A percentile compares a stretch with the other conserved stretches of the same genome.
Conservation (phyloP, 2,888 invertebrate species). For the Tetrapedia diversipes region DNA sequence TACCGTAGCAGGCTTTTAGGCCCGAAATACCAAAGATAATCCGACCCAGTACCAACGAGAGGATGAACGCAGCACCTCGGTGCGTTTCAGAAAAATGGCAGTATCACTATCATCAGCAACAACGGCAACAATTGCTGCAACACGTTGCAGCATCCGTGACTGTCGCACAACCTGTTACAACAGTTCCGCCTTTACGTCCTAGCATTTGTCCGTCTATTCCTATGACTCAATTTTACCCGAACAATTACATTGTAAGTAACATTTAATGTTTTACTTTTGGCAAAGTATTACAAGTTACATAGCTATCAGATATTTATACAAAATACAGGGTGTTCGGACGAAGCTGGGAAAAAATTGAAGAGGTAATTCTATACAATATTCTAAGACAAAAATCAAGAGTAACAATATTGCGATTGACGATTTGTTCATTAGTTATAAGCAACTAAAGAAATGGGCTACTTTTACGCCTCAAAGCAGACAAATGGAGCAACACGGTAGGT, state of each 20-base stretch:
- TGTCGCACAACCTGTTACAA: constrained; percentile 54
- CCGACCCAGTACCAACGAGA: constrained; percentile 31
- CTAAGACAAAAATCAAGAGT: too few relatives aligned
- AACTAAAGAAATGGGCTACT: too few relatives aligned
- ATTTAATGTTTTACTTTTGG: neutral
- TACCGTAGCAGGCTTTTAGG: constrained; percentile 36
- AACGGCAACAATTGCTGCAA: constrained; percentile 55
- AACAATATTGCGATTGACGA: too few relatives aligned
- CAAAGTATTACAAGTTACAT: too few relatives aligned
- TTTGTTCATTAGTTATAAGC: too few relatives aligned
- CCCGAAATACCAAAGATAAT: constrained; percentile 57
- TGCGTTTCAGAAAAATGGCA: constrained; percentile 67
- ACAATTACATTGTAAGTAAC: constrained; percentile 71
- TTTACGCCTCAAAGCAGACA: too few relatives aligned
- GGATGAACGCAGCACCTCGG: constrained; percentile 56
- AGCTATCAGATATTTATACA: too few relatives aligned
- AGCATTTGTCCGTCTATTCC: constrained; percentile 65
- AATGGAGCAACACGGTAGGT: too few relatives aligned
- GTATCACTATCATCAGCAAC: constrained; percentile 55
- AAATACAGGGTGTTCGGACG: too few relatives aligned
- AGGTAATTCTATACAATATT: too few relatives aligned
- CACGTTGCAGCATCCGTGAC: constrained; percentile 48
- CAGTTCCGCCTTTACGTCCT: constrained; percentile 55
- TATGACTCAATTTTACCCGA: constrained; percentile 68
- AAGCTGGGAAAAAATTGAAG: too few relatives aligned